Evolutionary conservation across 2,888 invertebrate genomes (phyloP).

Genomic region (Cosmopolites sordidus): DNA sequence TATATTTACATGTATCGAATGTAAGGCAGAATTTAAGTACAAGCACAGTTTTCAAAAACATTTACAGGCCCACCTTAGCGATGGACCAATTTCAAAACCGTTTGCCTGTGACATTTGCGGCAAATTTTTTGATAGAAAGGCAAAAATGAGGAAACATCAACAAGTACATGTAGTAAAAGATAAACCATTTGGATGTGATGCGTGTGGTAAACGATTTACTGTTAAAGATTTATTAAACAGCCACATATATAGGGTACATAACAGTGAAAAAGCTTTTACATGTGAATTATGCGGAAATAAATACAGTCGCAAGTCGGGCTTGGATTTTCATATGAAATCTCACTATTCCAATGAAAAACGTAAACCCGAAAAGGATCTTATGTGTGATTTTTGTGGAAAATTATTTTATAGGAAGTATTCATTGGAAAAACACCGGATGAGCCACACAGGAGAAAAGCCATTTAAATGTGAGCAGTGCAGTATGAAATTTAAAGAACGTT

Average conservation of each 20-base stretch:
- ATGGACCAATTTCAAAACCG: slow-evolving; percentile 13
- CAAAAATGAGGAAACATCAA: slow-evolving; percentile 22
- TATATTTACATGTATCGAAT: slow-evolving; percentile 13
- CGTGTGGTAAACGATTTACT: slow-evolving; percentile 21
- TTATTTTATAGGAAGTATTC: slow-evolving; percentile 21
- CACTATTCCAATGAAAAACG: slow-evolving; percentile 17
- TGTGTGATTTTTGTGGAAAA: slow-evolving; percentile 26
- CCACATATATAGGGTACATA: slow-evolving; percentile 19
- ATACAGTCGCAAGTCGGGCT: slow-evolving; percentile 19
- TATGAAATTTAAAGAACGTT: slow-evolving; percentile 23
- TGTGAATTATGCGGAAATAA: slow-evolving; percentile 20
- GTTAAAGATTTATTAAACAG: slow-evolving; percentile 11
- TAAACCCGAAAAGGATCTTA: slow-evolving; percentile 16
- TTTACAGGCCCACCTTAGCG: slow-evolving; percentile 13
- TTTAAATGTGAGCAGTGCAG: slow-evolving; percentile 20
- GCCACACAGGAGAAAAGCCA: slow-evolving; percentile 24
- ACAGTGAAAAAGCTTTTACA: slow-evolving; percentile 18
- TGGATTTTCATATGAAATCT: slow-evolving; percentile 21
- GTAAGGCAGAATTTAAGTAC: slow-evolving; percentile 19
- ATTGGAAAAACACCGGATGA: slow-evolving; percentile 23
- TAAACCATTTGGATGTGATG: slow-evolving; percentile 17
- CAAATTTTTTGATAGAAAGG: slow-evolving; percentile 18
- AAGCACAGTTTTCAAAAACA: slow-evolving; percentile 21
- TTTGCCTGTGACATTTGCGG: slow-evolving; percentile 23
- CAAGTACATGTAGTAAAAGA: slow-evolving; percentile 20